Percentiles rank a stretch among this genome's conserved stretches.
Evolutionary conservation across 2,888 invertebrate genomes (phyloP).

Genomic region (Pheosia tremula): DNA sequence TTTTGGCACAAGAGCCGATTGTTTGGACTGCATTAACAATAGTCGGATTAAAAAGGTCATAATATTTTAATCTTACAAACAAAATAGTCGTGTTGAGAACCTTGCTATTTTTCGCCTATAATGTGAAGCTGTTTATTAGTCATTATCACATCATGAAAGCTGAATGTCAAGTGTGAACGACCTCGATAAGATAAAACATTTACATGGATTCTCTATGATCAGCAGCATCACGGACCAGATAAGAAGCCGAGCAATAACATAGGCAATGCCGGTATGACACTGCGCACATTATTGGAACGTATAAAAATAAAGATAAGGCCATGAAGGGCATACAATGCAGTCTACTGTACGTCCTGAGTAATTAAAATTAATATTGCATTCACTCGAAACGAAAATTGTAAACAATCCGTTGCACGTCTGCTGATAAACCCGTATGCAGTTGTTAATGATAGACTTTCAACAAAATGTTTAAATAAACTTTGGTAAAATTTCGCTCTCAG

Average conservation of each 20-base stretch:
- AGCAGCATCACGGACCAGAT: conserved; percentile 41
- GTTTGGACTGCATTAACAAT: conserved; percentile 16
- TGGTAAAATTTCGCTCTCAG: conserved; percentile 31
- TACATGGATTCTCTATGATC: conserved; percentile 55
- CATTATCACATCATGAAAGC: conserved; percentile 56
- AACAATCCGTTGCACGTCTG: neutral
- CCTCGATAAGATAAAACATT: conserved; percentile 71
- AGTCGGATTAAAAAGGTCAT: neutral
- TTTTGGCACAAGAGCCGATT: conserved; percentile 33
- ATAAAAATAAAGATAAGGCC: conserved; percentile 2
- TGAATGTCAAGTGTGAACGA: conserved; percentile 80
- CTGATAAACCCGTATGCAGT: neutral
- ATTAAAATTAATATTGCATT: neutral
- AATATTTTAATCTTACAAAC: conserved; percentile 5
- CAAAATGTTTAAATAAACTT: conserved; percentile 19
- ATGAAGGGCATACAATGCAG: neutral
- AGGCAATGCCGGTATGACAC: neutral
- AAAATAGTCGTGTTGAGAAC: too few species aligned
- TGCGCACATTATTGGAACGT: conserved; percentile 1
- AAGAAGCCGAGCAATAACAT: conserved; percentile 15
- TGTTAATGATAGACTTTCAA: neutral
- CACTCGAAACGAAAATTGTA: neutral
- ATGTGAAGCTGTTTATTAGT: conserved; percentile 23
- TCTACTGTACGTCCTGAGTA: neutral
- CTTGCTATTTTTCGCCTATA: too few species aligned